Evolutionary conservation across 1,140 invertebrate genomes (phyloP).

Genomic region (Penaeus vannamei): DNA sequence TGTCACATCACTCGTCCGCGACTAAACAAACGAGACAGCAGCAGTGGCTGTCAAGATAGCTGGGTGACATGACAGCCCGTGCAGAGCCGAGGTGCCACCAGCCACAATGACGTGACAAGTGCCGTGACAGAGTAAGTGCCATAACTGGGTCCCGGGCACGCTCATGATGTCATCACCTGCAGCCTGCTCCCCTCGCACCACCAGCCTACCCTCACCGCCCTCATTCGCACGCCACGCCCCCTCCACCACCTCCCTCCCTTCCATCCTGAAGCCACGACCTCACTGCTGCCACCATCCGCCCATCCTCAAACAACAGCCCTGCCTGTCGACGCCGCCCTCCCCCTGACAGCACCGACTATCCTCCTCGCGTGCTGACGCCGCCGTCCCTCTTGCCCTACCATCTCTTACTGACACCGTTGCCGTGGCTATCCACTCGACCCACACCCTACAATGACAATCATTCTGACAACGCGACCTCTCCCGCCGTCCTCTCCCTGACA

Average conservation of each 20-base stretch:
- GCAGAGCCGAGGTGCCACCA: conserved; percentile 17
- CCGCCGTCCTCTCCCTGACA: too few relatives aligned
- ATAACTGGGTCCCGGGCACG: conserved; percentile 31
- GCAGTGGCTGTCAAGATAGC: conserved; percentile 26
- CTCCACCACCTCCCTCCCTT: neutral
- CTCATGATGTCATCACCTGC: conserved; percentile 34
- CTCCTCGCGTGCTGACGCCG: too few relatives aligned
- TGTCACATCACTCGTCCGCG: conserved; percentile 34
- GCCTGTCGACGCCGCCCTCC: too few relatives aligned
- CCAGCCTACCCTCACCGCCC: neutral
- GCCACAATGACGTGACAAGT: conserved; percentile 26
- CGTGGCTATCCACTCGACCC: too few relatives aligned
- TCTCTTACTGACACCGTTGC: too few relatives aligned
- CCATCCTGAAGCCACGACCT: neutral
- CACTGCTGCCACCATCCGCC: too few relatives aligned
- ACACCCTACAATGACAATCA: too few relatives aligned
- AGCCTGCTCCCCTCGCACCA: neutral
- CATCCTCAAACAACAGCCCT: too few relatives aligned
- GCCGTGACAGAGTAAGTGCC: conserved; percentile 36
- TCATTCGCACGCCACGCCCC: neutral
- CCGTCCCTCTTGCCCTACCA: too few relatives aligned
- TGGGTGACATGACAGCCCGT: conserved; percentile 27
- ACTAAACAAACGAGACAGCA: conserved; percentile 27
- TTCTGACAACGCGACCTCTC: too few relatives aligned
- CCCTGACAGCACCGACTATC: too few relatives aligned